Conservation (phyloP, 1,140 invertebrate species). For the Drosophila novamexicana region DNA sequence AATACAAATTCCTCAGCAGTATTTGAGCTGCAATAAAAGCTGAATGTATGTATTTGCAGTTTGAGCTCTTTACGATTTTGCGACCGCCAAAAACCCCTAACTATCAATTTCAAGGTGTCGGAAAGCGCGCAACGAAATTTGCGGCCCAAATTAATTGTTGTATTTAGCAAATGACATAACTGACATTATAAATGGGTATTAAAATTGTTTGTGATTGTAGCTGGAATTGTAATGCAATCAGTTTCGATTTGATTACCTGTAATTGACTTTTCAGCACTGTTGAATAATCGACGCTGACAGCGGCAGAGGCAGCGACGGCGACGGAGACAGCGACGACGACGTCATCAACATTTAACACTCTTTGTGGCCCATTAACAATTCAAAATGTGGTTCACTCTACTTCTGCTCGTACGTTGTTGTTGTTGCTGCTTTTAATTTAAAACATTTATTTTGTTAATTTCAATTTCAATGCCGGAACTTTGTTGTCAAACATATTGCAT, state of each 20-base stretch:
- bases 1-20: conserved; percentile 20
- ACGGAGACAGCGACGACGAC: conserved; percentile 22
- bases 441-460: conserved; percentile 66
- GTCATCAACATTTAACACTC: conserved; percentile 71
- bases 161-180: conserved; percentile 55
- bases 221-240: conserved; percentile 69
- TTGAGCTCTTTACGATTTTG: background rate
- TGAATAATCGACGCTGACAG: conserved; percentile 57
- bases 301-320: conserved; percentile 15
- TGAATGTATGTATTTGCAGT: too few species aligned
- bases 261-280: conserved; percentile 79
- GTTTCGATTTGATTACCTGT: conserved; percentile 81
- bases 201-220: conserved; percentile 57
- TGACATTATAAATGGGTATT: conserved; percentile 55
- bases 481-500: conserved; percentile 75
- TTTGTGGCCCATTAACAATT: conserved; percentile 73
- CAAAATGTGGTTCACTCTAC: conserved; percentile 48
- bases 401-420: too few species aligned
- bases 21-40: too few species aligned
- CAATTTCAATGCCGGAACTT: conserved; percentile 63
- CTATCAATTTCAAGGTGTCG: conserved; percentile 17
- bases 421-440: conserved; percentile 24
- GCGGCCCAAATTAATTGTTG: conserved; percentile 57
- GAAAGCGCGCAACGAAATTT: conserved; percentile 43
- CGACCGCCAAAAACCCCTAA: background rate